These are phyloP conservation scores for Pachliopta kotzebuea DNA, from an alignment of 2,888 invertebrate genomes.

Conservation along the genomic window DNA sequence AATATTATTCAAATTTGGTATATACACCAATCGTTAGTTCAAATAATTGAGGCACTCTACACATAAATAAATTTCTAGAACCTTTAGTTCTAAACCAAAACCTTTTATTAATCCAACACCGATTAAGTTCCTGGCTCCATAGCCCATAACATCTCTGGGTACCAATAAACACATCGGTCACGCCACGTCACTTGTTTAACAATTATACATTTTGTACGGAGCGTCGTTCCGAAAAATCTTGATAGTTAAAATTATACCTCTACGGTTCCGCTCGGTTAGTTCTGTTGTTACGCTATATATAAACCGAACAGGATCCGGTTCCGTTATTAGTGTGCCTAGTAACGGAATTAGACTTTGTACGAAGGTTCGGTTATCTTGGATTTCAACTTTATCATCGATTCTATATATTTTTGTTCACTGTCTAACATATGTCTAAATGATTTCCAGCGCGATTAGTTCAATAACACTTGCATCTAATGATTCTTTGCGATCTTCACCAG, in stretches of 20 bases:
- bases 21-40: background rate
- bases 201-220: conserved; percentile 44
- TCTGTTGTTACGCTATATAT: conserved; percentile 2
- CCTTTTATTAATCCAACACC: conserved; percentile 16
- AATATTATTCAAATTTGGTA: background rate
- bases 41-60: background rate
- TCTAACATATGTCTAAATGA: too few species aligned
- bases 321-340: too few species aligned
- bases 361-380: too few species aligned
- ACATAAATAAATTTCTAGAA: background rate
- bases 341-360: too few species aligned
- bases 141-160: conserved; percentile 29
- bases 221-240: conserved; percentile 25
- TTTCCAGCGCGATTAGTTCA: too few species aligned
- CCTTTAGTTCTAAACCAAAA: background rate
- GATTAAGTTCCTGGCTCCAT: conserved; percentile 22
- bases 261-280: conserved; percentile 11
- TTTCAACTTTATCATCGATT: too few species aligned
- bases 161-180: conserved; percentile 39
- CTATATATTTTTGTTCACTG: too few species aligned
- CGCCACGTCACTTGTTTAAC: conserved; percentile 36
- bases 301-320: conserved; percentile 21
- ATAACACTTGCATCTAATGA: too few species aligned
- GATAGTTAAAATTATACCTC: conserved; percentile 24
- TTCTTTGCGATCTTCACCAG: too few species aligned